These are phyloP conservation scores for Limulus polyphemus DNA, from an alignment of 2,888 invertebrate genomes.

Conservation along the genomic window DNA sequence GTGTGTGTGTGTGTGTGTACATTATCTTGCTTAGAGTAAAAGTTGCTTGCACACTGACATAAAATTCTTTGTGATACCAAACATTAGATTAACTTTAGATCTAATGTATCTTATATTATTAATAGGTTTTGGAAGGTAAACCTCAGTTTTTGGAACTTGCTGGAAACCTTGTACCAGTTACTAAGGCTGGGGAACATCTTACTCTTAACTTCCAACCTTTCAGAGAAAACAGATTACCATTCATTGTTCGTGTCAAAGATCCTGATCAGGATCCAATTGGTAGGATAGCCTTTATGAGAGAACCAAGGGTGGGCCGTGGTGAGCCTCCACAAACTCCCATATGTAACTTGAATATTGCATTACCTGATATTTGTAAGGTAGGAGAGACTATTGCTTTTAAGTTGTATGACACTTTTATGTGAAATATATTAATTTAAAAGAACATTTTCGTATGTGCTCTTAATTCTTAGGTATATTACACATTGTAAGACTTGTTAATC, in stretches of 20 bases:
- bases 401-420: background rate
- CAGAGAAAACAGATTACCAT: conserved; percentile 90
- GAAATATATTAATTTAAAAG: background rate
- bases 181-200: conserved; percentile 93
- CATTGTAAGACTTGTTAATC: background rate
- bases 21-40: no score
- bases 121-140: conserved; percentile 74
- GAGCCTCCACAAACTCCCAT: conserved; percentile 82
- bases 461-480: no score
- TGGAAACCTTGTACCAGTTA: conserved; percentile 88
- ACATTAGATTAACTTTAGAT: no score
- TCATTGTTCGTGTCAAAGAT: conserved; percentile 86
- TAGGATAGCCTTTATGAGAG: conserved; percentile 90
- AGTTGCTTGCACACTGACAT: no score
- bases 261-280: conserved; percentile 72
- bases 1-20: no score
- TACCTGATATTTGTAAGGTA: conserved; percentile 53
- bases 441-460: no score
- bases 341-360: conserved; percentile 87
- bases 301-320: conserved; percentile 71
- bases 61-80: background rate
- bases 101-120: background rate
- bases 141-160: conserved; percentile 90
- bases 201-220: conserved; percentile 89
- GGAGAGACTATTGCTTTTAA: background rate